Evolutionary conservation across 2,113 vertebrate genomes (phyloP), one percentile per base, ranked within the genome.

Genomic region (Myotis lucifugus): DNA sequence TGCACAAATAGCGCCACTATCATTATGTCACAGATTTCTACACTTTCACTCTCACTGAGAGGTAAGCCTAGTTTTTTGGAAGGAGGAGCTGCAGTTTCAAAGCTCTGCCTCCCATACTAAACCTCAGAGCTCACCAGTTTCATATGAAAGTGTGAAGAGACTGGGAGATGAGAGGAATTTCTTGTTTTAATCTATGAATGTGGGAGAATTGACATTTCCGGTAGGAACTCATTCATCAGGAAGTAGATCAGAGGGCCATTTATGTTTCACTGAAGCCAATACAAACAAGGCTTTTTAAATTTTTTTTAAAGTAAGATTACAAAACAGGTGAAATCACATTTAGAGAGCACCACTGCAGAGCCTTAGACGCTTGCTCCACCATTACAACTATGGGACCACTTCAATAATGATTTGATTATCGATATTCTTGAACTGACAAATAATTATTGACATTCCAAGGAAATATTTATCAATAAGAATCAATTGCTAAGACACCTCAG

Each of bases 51-150:
- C 25, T 56, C 15, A 82, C 61, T 32, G 95, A 96, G 95, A 97
- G 81, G 89, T 97, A 97, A 98, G 97, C 40, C 73, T 90, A 0
- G 97, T 87, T 90, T 85, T 79, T 89, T 74, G 94, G 96, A 97
- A 92, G 88, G 96, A 97, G 86, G 93, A 96, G 96, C 97, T 95
- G 89, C 0, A 69, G 95, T 96, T 97, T 97, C 97, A 92, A 97
- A 90, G 48, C 95, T 96, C 96, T 98, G 95, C 90, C 85, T 97
- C 85, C 97, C 14, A 0, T 91, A 37, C 37, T 12, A 73, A 97
- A 77, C 64, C 96, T 88, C 93, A 96, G 77, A 72, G 32, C 92
- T 96, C 94, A 97, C 94, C 95, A 92, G 96, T 96, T 97, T 96
- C 96, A 96, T 91, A 77, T 77, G 91, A 94, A 95, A 96, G 85